These are phyloP conservation scores for Hydropotes inermis DNA, from an alignment of 2,113 vertebrate genomes.

Conservation along the genomic window DNA sequence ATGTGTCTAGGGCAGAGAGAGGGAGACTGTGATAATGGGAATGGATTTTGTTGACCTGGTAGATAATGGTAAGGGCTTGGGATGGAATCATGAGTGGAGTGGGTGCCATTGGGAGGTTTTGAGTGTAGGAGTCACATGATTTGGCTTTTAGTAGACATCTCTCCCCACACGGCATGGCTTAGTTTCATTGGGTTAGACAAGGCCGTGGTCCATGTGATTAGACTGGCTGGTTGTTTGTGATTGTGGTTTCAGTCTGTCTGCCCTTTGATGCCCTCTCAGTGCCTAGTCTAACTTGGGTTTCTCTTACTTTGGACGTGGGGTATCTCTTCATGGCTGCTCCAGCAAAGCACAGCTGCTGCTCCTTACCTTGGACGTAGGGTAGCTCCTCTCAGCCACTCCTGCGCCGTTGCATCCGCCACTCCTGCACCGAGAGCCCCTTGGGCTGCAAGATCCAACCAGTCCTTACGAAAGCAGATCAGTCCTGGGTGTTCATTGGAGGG, in stretches of 20 bases:
- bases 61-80: neutral
- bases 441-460: neutral
- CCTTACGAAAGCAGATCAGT: neutral
- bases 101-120: neutral
- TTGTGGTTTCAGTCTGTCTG: neutral
- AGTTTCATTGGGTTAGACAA: neutral
- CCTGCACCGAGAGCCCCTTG: neutral
- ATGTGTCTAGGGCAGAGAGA: neutral
- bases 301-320: rapidly evolving
- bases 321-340: neutral
- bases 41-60: neutral
- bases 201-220: neutral
- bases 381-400: rapidly evolving
- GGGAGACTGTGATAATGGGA: rapidly evolving
- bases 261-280: neutral
- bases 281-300: neutral
- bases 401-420: neutral
- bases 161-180: neutral
- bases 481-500: neutral
- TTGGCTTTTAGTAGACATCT: neutral
- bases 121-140: neutral
- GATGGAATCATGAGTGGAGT: neutral
- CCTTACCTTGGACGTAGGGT: neutral
- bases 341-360: rapidly evolving
- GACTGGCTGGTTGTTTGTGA: neutral